Evolutionary conservation across 2,888 invertebrate genomes (phyloP).

Genomic region (Tachystola acroxantha): DNA sequence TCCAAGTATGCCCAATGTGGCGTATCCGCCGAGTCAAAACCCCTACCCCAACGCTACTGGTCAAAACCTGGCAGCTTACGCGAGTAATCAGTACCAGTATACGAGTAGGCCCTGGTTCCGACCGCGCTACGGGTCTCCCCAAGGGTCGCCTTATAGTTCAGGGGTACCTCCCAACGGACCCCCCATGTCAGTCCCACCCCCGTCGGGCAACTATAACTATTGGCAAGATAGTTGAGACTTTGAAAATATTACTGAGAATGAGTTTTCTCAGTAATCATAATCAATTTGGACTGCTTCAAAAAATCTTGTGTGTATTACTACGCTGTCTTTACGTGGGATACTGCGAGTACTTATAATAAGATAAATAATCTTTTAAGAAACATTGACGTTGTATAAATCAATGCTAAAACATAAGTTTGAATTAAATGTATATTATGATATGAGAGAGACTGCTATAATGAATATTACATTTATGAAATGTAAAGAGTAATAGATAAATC

Average conservation of each 20-base stretch:
- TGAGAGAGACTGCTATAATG: constrained; percentile 49
- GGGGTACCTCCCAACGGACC: constrained; percentile 45
- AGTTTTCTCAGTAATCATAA: constrained; percentile 31
- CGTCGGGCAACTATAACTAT: constrained; percentile 61
- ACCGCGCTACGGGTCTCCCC: constrained; percentile 63
- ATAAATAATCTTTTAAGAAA: not conserved
- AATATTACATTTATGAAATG: constrained; percentile 58
- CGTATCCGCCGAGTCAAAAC: constrained; percentile 47
- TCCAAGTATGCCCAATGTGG: constrained; percentile 52
- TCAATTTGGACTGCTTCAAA: too few species aligned
- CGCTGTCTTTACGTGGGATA: too few species aligned
- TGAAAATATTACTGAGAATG: constrained; percentile 28
- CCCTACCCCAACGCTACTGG: constrained; percentile 68
- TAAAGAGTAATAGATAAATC: constrained; percentile 31
- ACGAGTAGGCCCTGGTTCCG: constrained; percentile 68
- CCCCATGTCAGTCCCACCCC: constrained; percentile 61
- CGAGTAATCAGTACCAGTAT: constrained; percentile 65
- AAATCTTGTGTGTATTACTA: not conserved
- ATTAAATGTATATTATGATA: too few species aligned
- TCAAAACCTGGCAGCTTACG: constrained; percentile 68
- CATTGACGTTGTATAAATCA: too few species aligned
- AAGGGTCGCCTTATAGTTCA: constrained; percentile 57
- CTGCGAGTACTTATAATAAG: too few species aligned
- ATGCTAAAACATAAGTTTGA: constrained; percentile 22
- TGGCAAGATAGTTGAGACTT: constrained; percentile 71